Base-by-base conservation (phyloP, 2,888 invertebrate genomes). In the Ochlodes sylvanus region DNA sequence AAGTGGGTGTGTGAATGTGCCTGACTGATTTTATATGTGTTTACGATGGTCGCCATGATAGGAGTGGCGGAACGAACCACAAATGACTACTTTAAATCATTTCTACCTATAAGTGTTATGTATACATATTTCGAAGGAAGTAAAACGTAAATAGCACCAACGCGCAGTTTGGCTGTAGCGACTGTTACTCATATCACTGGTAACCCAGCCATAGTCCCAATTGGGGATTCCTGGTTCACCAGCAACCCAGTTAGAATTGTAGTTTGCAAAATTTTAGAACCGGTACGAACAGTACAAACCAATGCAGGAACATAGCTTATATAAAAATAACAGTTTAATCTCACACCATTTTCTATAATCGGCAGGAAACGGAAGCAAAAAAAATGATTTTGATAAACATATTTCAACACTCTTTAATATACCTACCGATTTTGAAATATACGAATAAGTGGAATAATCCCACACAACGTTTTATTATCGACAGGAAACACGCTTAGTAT, bases 51-150 rank as follows among this genome's bases (percentile, higher is more conserved):
- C 74, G 87, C 88, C 68, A 83, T 88, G 81, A 71, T 89, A 34
- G 86, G 87, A 75, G 79, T 87, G n/a, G 82, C 81, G 42, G 84
- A 84, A 75, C 82, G 85, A 73, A 81, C 80, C 17, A 86, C 86
- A 75, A 90, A 90, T 80, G 86, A 87, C 74, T 92, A 85, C 76
- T 92, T 93, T 74, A 83, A 83, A 71, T 86, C 92, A 5, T 92
- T 93, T 76, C 79, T 93, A 75, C 92, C 92, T 76, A 92, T 93
- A 85, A 93, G 92, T 91, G 34, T 47, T 68, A 66, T 54, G 44
- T n/a, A n/a, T n/a, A n/a, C 42, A 58, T 66, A 32, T 34, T 61
- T 67, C 12, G 61, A 67, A 67, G 67, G 67, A 54, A 58, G 42
- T 58, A 21, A 42, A 66, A 17, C 54, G 14, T 19, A 67, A 67